These are phyloP conservation scores for Balanococcus diminutus DNA, from an alignment of 2,888 invertebrate genomes.

Conservation along the genomic window DNA sequence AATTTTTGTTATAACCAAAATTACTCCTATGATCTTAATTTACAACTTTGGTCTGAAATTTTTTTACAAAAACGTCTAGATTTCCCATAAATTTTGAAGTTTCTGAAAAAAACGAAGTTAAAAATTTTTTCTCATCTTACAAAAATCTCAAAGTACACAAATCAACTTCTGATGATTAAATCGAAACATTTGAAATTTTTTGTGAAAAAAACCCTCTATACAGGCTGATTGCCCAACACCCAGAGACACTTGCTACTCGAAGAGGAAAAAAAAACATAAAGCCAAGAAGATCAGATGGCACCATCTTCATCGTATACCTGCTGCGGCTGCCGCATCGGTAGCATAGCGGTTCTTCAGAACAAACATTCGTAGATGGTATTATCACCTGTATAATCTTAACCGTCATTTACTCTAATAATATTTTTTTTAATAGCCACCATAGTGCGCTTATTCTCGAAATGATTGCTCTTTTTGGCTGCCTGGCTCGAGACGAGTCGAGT, in stretches of 20 bases:
- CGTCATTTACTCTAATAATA: conserved; percentile 5
- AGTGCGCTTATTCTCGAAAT: not conserved
- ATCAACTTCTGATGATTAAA: no score
- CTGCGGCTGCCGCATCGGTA: not conserved
- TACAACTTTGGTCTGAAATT: no score
- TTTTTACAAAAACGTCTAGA: no score
- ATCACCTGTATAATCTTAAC: conserved; percentile 5
- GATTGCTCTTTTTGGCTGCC: not conserved
- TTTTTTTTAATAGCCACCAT: not conserved
- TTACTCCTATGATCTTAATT: no score
- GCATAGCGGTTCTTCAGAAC: not conserved
- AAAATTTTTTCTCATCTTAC: no score
- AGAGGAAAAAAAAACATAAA: not conserved
- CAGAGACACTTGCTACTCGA: not conserved
- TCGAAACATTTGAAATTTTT: no score
- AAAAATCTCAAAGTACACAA: no score
- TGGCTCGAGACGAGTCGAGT: not conserved
- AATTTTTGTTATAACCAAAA: no score
- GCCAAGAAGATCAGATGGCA: not conserved
- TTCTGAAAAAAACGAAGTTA: no score
- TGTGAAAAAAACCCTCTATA: no score
- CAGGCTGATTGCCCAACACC: not conserved
- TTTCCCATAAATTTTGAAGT: no score
- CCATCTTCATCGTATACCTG: not conserved
- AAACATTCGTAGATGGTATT: not conserved